phyloP scores from a whole-genome alignment of 2,113 vertebrate species.

The Athene noctua region DNA sequence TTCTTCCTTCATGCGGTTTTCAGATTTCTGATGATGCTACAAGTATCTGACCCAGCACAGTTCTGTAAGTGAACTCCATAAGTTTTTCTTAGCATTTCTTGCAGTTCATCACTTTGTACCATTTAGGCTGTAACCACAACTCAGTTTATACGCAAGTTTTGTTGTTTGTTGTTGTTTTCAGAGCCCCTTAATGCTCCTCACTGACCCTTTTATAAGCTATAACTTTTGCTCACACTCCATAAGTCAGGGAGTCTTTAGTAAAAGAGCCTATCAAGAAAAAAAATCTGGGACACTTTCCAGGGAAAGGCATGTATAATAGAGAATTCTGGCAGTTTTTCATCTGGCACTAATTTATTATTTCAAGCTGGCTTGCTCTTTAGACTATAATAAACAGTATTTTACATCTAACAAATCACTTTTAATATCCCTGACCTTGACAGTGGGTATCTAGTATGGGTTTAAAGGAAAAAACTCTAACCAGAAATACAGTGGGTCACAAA shows the following conservation, averaged over 20 bases:
- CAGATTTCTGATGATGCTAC: conserved; percentile 49
- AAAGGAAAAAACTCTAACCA: neutral
- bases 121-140: neutral
- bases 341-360: conserved; percentile 65
- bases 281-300: conserved; percentile 62
- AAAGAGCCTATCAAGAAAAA: conserved; percentile 52
- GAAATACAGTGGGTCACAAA: conserved; percentile 7
- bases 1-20: neutral
- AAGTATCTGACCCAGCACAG: conserved; percentile 22
- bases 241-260: conserved; percentile 59
- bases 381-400: conserved; percentile 45
- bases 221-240: conserved; percentile 62
- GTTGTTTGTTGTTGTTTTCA: conserved; percentile 52
- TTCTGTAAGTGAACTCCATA: neutral
- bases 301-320: conserved; percentile 52
- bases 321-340: conserved; percentile 35
- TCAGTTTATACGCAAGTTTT: conserved; percentile 17
- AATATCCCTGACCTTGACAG: conserved; percentile 54
- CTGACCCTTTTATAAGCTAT: conserved; percentile 51
- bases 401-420: conserved; percentile 42
- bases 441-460: conserved; percentile 33
- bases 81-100: conserved; percentile 30
- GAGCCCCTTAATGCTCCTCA: conserved; percentile 41
- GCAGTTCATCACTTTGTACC: conserved; percentile 35
- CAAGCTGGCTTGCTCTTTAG: conserved; percentile 49